Conservation (phyloP, 1,140 invertebrate genomes). For the Papilio aristodemus region DNA sequence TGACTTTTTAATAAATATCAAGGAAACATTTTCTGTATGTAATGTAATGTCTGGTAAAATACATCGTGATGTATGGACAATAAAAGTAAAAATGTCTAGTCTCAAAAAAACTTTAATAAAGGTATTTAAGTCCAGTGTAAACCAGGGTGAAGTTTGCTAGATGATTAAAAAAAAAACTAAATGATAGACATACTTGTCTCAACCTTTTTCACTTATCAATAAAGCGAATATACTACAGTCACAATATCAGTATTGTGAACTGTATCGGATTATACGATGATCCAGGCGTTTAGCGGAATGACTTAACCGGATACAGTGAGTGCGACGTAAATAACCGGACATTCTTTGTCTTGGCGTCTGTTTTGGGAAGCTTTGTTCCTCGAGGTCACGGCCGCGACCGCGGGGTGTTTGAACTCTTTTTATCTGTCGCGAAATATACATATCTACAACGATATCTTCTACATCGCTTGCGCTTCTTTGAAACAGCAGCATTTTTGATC, state of each 20-base stretch:
- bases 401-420: conserved; percentile 22
- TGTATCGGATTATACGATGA: not conserved
- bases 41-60: no score
- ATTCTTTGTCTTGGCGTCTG: conserved; percentile 34
- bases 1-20: no score
- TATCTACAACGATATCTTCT: no score
- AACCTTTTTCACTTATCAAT: not conserved
- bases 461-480: no score
- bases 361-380: conserved; percentile 31
- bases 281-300: not conserved
- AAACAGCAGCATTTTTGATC: no score
- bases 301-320: not conserved
- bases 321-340: conserved; percentile 27
- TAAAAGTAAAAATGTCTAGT: no score
- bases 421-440: conserved; percentile 13
- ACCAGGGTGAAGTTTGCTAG: no score
- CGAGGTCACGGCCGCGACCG: conserved; percentile 28
- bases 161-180: not conserved
- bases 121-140: no score
- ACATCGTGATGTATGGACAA: no score
- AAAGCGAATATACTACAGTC: not conserved
- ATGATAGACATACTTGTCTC: not conserved
- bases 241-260: not conserved
- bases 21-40: no score
- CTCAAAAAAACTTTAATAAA: no score